Evolutionary conservation across 2,797 vertebrate species (phyloP), one percentile per base, ranked within the genome.

Genomic region (Buceros bicornis): DNA sequence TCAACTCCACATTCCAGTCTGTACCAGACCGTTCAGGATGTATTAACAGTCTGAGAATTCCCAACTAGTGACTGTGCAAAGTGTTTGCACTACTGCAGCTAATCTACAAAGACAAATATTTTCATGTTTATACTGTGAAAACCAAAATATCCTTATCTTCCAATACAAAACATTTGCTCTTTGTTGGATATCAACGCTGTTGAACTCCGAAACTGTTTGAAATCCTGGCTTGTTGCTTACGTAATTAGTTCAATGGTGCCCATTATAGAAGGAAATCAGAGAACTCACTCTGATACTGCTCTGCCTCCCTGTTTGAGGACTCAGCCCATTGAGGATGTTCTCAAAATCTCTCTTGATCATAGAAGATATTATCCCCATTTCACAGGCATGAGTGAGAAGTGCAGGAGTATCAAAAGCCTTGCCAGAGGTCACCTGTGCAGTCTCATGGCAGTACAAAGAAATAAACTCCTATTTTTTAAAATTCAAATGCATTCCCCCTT

Each of bases 51-150:
- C 67, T 25, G 47, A 91, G 66, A 80, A 69, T 87, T 88, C 82
- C 78, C 86, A 90, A 0, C 61, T 65, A 79, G 77, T n/a, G 47
- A 73, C 64, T 58, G 13, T 8, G 35, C 11, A 8, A 85, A 87
- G n/a, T 79, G 61, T 92, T 93, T 95, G 95, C 61, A 53, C 66
- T 89, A 71, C 86, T 78, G 71, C 71, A 60, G 62, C 89, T 95
- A 91, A 97, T 97, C 94, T 96, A 58, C 57, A 90, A 88, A 95
- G 86, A 85, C 67, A 90, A 95, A 87, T 94, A 92, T 93, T 95
- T 89, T 95, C 47, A 21, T 89, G 80, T 96, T 95, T 94, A 80
- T 50, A 82, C 17, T 40, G 10, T 22, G 10, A 82, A 50, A 96
- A 95, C 61, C 57, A 93, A 95, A 94, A 90, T 84, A 93, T 64